A percentile compares a stretch with the other conserved stretches of the same genome.
phyloP scores from a whole-genome alignment of 2,113 vertebrate species.

The Corydoras sp. region DNA sequence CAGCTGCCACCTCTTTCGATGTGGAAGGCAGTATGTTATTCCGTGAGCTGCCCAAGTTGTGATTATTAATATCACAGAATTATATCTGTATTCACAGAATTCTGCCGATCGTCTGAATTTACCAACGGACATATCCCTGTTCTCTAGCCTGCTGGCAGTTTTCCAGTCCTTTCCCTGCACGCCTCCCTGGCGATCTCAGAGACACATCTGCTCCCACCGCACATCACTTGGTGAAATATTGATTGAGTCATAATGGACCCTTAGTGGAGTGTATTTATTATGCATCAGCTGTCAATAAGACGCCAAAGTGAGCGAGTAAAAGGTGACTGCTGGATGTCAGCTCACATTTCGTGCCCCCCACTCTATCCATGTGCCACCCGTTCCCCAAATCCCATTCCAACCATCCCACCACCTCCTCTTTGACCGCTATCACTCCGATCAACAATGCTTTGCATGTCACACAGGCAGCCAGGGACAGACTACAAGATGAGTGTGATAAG shows the following conservation, averaged over 20 bases:
- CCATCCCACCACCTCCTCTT: constrained; percentile 7
- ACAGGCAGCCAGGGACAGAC: constrained; percentile 37
- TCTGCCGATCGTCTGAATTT: too few relatives aligned
- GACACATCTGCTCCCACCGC: constrained; percentile 57
- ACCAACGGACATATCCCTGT: too few relatives aligned
- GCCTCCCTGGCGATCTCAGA: constrained; percentile 41
- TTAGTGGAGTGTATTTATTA: constrained; percentile 81
- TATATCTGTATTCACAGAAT: too few relatives aligned
- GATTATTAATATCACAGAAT: constrained; percentile 6
- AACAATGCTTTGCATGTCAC: constrained; percentile 52
- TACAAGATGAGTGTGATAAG: constrained; percentile 42
- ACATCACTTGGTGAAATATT: constrained; percentile 62
- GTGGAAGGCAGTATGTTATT: background rate
- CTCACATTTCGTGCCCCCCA: constrained; percentile 59
- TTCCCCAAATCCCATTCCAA: constrained; percentile 14
- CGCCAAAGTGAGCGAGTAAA: constrained; percentile 70
- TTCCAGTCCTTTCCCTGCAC: background rate
- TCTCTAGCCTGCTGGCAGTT: background rate
- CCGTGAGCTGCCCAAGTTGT: background rate
- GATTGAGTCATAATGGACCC: constrained; percentile 78
- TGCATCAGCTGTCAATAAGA: constrained; percentile 78
- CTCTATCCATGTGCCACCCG: background rate
- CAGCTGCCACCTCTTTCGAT: constrained; percentile 32
- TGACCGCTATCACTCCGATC: constrained; percentile 49
- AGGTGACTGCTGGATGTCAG: constrained; percentile 70